Conservation (phyloP, 2,113 vertebrate species). For the Capricornis sumatraensis region DNA sequence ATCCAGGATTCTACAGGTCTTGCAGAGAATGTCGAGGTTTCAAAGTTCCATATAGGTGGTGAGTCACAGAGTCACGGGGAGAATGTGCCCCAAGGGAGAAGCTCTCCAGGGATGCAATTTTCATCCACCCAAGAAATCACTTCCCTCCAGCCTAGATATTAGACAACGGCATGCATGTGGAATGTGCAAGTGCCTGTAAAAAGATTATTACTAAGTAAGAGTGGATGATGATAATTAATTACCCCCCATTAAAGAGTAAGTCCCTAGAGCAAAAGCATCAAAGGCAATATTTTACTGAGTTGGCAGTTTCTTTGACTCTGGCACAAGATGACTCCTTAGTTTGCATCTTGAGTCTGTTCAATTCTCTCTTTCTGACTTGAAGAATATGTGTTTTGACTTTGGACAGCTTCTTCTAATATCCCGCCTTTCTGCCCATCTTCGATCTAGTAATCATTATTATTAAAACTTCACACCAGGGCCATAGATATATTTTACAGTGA, state of each 20-base stretch:
- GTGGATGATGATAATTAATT: constrained; percentile 76
- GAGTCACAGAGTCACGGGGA: constrained; percentile 30
- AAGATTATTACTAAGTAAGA: constrained; percentile 74
- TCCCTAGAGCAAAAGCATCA: constrained; percentile 67
- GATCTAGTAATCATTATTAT: constrained; percentile 35
- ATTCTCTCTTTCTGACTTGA: not conserved
- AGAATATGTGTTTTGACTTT: constrained; percentile 35
- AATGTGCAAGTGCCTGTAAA: constrained; percentile 68
- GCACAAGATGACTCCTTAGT: constrained; percentile 48
- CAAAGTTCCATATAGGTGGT: not conserved
- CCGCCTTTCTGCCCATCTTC: not conserved
- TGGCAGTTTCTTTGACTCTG: constrained; percentile 51
- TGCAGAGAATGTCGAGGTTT: not conserved
- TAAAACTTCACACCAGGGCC: constrained; percentile 36
- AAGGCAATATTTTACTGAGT: constrained; percentile 65
- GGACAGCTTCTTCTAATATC: constrained; percentile 39
- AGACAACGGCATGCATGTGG: constrained; percentile 58
- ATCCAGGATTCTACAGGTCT: not conserved
- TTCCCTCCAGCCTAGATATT: constrained; percentile 56
- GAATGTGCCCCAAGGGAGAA: constrained; percentile 37
- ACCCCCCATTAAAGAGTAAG: constrained; percentile 66
- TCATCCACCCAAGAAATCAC: constrained; percentile 52
- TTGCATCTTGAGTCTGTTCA: not conserved
- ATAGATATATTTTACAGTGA: constrained; percentile 39
- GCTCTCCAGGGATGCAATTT: constrained; percentile 64